These are phyloP conservation scores for Plutomurus gul DNA, from an alignment of 1,140 invertebrate species.

Conservation along the genomic window DNA sequence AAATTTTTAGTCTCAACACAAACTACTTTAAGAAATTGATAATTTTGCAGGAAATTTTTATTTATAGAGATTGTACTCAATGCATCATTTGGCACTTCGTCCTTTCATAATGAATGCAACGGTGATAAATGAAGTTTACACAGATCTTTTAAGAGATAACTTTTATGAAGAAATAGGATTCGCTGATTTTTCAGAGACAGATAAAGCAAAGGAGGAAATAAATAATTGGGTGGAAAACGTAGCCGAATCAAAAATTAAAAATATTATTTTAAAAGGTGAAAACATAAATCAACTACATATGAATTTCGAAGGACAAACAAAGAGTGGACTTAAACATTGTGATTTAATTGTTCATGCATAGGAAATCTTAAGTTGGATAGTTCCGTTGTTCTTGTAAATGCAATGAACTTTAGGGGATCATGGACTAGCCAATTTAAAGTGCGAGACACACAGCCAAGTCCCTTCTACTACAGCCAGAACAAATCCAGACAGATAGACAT, in stretches of 20 bases:
- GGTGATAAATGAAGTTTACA: slow-evolving; percentile 61
- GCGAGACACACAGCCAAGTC: slow-evolving; percentile 61
- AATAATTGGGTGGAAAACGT: slow-evolving; percentile 73
- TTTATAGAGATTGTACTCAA: background rate
- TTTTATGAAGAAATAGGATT: slow-evolving; percentile 63
- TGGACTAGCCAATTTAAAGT: slow-evolving; percentile 72
- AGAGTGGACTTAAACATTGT: background rate
- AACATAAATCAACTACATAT: background rate
- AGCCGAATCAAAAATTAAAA: slow-evolving; percentile 73
- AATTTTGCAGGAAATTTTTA: background rate
- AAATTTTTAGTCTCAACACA: background rate
- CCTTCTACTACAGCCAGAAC: slow-evolving; percentile 61
- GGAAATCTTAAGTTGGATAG: background rate
- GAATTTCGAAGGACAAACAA: background rate
- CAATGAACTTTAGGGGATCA: slow-evolving; percentile 77
- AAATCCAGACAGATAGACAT: slow-evolving; percentile 60
- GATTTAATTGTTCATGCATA: background rate
- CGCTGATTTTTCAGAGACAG: slow-evolving; percentile 62
- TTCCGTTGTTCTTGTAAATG: slow-evolving; percentile 69
- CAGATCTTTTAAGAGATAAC: slow-evolving; percentile 58
- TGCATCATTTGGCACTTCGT: background rate
- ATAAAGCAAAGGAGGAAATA: slow-evolving; percentile 62
- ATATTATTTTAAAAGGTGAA: slow-evolving; percentile 64
- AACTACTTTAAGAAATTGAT: background rate
- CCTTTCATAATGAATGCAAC: slow-evolving; percentile 55